Conservation (phyloP, 2,113 vertebrate species). For the Spea multiplicata region DNA sequence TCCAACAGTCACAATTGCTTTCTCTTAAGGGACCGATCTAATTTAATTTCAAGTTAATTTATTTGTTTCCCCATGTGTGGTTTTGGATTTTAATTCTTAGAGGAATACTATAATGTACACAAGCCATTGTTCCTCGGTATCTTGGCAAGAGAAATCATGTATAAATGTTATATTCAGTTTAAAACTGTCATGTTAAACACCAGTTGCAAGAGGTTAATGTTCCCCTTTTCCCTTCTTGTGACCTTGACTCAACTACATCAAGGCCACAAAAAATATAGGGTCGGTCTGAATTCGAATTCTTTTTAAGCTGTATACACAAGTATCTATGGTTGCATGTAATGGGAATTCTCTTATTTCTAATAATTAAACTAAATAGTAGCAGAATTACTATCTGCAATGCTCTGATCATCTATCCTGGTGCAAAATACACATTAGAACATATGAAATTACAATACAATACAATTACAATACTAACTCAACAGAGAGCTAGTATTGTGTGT, state of each 20-base stretch:
- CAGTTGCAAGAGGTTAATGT: neutral
- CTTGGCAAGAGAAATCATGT: slow-evolving; percentile 4
- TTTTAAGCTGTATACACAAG: too few species aligned
- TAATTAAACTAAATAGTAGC: too few species aligned
- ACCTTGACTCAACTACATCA: neutral
- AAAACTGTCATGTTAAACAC: slow-evolving; percentile 10
- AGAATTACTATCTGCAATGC: too few species aligned
- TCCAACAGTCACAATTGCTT: neutral
- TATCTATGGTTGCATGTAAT: too few species aligned
- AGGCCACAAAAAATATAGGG: neutral
- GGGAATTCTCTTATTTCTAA: too few species aligned
- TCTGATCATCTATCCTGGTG: too few species aligned
- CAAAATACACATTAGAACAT: too few species aligned
- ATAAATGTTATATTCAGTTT: slow-evolving; percentile 6
- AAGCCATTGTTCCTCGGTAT: neutral
- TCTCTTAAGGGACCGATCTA: slow-evolving; percentile 9
- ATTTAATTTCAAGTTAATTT: slow-evolving; percentile 3
- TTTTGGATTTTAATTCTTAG: slow-evolving; percentile 3
- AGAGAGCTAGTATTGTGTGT: too few species aligned
- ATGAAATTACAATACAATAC: too few species aligned
- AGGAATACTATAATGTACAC: slow-evolving; percentile 5
- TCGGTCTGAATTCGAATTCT: neutral
- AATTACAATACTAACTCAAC: too few species aligned
- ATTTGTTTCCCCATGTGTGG: slow-evolving; percentile 14
- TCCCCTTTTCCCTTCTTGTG: neutral